Percentiles rank a stretch among this genome's conserved stretches.
These are phyloP conservation scores for Pterocles burchelli DNA, from an alignment of 2,113 vertebrate genomes.

Conservation along the genomic window DNA sequence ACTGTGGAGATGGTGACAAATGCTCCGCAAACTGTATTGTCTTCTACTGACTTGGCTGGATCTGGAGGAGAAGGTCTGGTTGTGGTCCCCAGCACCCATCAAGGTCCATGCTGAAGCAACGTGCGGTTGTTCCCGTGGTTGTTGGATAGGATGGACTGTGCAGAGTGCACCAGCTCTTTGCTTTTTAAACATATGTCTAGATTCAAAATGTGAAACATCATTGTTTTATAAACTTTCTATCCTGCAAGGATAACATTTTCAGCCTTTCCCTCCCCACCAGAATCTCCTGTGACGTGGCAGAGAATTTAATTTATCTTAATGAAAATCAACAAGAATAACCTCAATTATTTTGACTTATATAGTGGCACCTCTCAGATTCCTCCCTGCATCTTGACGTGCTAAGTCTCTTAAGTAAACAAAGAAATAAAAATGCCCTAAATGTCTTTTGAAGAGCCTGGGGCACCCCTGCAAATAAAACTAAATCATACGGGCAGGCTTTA, in stretches of 20 bases:
- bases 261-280: not conserved
- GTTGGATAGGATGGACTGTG: not conserved
- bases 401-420: conserved; percentile 41
- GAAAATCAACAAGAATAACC: conserved; percentile 4
- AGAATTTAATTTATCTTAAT: not conserved
- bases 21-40: not conserved
- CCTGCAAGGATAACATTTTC: not conserved
- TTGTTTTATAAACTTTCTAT: not conserved
- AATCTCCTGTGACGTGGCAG: not conserved
- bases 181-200: not conserved
- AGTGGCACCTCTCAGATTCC: conserved; percentile 10
- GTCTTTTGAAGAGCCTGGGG: conserved; percentile 13
- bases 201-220: not conserved
- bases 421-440: conserved; percentile 31
- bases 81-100: not conserved
- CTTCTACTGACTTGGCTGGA: not conserved
- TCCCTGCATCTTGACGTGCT: not conserved
- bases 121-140: not conserved
- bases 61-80: not conserved
- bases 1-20: not conserved
- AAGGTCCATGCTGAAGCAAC: not conserved
- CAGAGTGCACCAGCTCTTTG: not conserved
- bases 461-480: not conserved
- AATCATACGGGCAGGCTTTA: conserved; percentile 34
- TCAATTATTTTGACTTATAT: conserved; percentile 14